phyloP scores from a whole-genome alignment of 1,140 invertebrate genomes.

The Heliconius melpomene region DNA sequence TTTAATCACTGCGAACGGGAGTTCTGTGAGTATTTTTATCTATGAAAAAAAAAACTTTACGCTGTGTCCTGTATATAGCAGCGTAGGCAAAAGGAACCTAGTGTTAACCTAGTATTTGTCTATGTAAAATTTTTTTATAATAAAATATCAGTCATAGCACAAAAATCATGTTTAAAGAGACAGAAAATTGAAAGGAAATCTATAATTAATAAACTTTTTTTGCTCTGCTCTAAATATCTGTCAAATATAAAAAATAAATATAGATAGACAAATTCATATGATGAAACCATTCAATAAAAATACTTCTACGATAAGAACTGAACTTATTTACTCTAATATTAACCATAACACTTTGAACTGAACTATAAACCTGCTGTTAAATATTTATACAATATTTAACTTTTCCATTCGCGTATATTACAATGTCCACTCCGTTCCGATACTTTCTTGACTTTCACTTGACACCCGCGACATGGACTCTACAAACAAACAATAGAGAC shows the following conservation, averaged over 20 bases:
- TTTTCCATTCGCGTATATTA: constrained; percentile 20
- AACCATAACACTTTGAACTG: background rate
- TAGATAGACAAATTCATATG: no score
- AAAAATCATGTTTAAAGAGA: background rate
- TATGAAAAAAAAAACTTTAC: background rate
- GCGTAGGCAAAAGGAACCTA: no score
- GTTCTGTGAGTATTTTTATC: background rate
- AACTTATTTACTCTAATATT: background rate
- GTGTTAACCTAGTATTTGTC: background rate
- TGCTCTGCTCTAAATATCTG: no score
- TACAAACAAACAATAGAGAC: constrained; percentile 24
- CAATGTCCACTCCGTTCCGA: constrained; percentile 35
- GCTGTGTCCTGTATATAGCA: no score
- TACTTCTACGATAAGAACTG: background rate
- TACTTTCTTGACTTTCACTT: constrained; percentile 67
- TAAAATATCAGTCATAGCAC: background rate
- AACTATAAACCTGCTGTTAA: background rate
- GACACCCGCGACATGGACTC: constrained; percentile 30
- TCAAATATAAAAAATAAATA: no score
- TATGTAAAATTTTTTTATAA: background rate
- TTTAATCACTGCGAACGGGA: background rate
- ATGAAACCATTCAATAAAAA: no score
- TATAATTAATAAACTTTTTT: no score
- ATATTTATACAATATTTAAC: constrained; percentile 1
- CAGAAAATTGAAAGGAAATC: background rate